Evolutionary conservation across 2,888 invertebrate genomes (phyloP), one percentile per base, ranked within the genome.

Genomic region (Caprella mutica): DNA sequence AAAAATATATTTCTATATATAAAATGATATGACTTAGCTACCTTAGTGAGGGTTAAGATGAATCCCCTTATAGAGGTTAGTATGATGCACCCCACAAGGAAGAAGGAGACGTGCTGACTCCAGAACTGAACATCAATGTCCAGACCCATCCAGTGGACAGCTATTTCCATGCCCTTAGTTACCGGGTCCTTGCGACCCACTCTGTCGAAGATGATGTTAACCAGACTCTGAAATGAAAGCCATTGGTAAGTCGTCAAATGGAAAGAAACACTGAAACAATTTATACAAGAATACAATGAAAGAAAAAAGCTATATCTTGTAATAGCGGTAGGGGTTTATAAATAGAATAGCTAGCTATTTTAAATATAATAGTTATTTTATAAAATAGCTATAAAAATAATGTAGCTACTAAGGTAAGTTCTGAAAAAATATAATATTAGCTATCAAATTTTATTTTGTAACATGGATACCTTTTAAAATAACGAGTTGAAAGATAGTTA

Each of bases 141-240:
- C 68, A 94, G 83, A 17, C 96, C 96, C 70, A 97, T 83, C 85
- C 93, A 96, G 71, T 92, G 86, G 0, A 98, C 91, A 4, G 91
- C 89, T 61, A 98, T 90, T 77, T 97, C 96, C 55, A 98, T 83
- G 0, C 63, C 62, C 50, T 66, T 66, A 0, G 98, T 97, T 2
- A 99, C 94, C 0, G 97, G 96, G 74, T 99, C 98, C 69, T 94
- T 93, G 71, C 92, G 93, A 1, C 97, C 98, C 1, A 98, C 97
- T 53, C 98, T 82, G 74, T 98, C 96, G 74, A 99, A 96, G 21
- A 98, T 89, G 69, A 99, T 99, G 75, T 98, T 99, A 63, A 98
- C 87, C 55, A 93, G 93, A 48, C 91, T 91, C 92, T 94, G 75
- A 56, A 78, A 17, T 72, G 21, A 52, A 3, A 24, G 30, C 3